Evolutionary conservation across 2,113 vertebrate genomes (phyloP).

Genomic region (Toxotes jaculatrix): DNA sequence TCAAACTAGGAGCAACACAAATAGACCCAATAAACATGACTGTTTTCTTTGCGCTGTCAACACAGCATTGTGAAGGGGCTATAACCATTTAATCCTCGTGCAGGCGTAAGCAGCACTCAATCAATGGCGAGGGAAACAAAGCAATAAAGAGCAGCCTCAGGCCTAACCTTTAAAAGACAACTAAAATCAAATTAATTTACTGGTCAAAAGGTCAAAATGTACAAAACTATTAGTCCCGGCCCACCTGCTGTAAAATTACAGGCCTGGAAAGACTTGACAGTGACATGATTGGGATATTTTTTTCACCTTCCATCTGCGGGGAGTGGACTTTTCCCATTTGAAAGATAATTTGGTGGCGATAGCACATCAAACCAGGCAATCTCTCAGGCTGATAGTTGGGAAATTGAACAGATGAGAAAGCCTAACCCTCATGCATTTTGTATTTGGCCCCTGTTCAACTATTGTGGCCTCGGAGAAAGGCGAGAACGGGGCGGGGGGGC

Average conservation of each 20-base stretch:
- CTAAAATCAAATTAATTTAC: slow-evolving; percentile 82
- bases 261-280: slow-evolving; percentile 62
- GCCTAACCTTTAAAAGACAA: slow-evolving; percentile 84
- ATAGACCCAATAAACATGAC: slow-evolving; percentile 73
- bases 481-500: background rate
- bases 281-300: slow-evolving; percentile 68
- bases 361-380: slow-evolving; percentile 84
- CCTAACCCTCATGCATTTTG: slow-evolving; percentile 85
- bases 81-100: slow-evolving; percentile 78
- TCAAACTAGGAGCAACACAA: slow-evolving; percentile 71
- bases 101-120: slow-evolving; percentile 72
- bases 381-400: slow-evolving; percentile 82
- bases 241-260: slow-evolving; percentile 74
- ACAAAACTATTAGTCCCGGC: slow-evolving; percentile 76
- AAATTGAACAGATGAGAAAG: slow-evolving; percentile 87
- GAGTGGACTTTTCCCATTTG: slow-evolving; percentile 79
- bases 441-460: slow-evolving; percentile 75
- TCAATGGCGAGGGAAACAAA: slow-evolving; percentile 78
- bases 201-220: slow-evolving; percentile 81
- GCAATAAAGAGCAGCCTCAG: slow-evolving; percentile 73
- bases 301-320: slow-evolving; percentile 56
- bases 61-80: slow-evolving; percentile 64
- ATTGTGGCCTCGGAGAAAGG: slow-evolving; percentile 63
- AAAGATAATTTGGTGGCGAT: slow-evolving; percentile 81
- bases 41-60: slow-evolving; percentile 76